Base-by-base conservation (phyloP, 2,113 vertebrate species). In the Parus major region DNA sequence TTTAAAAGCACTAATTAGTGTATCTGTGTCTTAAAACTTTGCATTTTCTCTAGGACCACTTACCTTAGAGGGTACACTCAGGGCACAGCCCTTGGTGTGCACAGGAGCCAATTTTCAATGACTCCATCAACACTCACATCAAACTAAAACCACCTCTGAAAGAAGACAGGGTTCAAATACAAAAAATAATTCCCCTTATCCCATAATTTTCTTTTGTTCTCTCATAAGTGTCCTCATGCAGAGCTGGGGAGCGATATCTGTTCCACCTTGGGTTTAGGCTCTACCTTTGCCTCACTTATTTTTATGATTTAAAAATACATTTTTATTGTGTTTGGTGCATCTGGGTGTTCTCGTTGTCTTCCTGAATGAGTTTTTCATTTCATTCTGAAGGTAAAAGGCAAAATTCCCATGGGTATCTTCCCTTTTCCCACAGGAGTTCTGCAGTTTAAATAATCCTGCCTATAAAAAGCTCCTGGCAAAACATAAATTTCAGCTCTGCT, bases 391-490 rank as follows among this genome's bases (percentile, higher is more conserved):
- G 4, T 29, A 29, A 79, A 60, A 50, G 29, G 7, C 60, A 7
- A 2, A 47, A 60, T 57, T 73, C 91, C 71, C 68, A 2, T 7
- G 75, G 41, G 82, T 2, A 2, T 61, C 33, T 11, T 59, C 29
- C 13, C 25, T 78, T 63, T 77, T 70, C 73, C 65, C 18, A 1
- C 15, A 0, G 12, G 36, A 42, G 13, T 63, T 50, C 39, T 88
- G 39, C 72, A 77, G 22, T 55, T 88, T 20, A 35, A 90, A 61
- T 90, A 73, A 73, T 63, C 59, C 3, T 0, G 8, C 52, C 76
- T 86, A 21, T 81, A 71, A 89, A 90, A 93, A 90, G 27, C 90
- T 88, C 60, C 79, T 75, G 59, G 86, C 64, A 66, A 55, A 68
- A 77, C 86, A 82, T 23, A 42, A 77, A 88, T 88, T 47, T 52